Base-by-base conservation (phyloP, 2,113 vertebrate genomes). In the Paedocypris sp. region DNA sequence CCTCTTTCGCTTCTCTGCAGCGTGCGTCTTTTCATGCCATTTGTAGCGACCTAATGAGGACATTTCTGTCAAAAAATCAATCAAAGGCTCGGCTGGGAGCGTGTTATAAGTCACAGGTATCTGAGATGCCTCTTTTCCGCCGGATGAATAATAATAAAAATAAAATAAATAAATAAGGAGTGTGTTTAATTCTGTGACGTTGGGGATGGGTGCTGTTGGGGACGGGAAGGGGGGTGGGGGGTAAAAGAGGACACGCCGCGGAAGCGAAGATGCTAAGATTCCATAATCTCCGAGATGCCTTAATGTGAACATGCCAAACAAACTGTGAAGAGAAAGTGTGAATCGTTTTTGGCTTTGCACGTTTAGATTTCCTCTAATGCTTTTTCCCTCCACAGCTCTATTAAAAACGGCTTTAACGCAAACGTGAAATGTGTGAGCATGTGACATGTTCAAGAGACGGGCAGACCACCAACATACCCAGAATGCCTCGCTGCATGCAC, bases 31-130 rank as follows among this genome's bases (percentile, higher is more conserved):
- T 77, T 80, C 71, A 58, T 75, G 60, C 61, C 74, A 74, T 82
- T 80, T 79, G 74, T 69, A 74, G 74, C 77, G 75, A 78, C 78
- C 82, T 85, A 87, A 87, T 85, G 82, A 85, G 85, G 81, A 83
- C 82, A 82, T 84, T 83, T 81, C 83, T 84, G 83, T 86, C 83
- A 83, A 73, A 70, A 78, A 75, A 81, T 85, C 84, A 83, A 84
- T 86, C 85, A 78, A 75, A 75, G 46, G 9, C 79, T 41, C 50
- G 58, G 65, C 64, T 53, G 53, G 41, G 41, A 60, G 70, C 53
- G 28, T 26, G 73, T 75, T 77, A 57, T 70, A 72, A 75, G 73
- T 71, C 73, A 62, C 78, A 82, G 82, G 78, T 84, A 80, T 80
- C 75, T 77, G 67, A 80, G 73, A 62, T 75, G 51, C 58, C 64